A percentile compares a stretch with the other conserved stretches of the same genome.
These are phyloP conservation scores for Cephus spinipes DNA, from an alignment of 2,888 invertebrate species.

Conservation along the genomic window DNA sequence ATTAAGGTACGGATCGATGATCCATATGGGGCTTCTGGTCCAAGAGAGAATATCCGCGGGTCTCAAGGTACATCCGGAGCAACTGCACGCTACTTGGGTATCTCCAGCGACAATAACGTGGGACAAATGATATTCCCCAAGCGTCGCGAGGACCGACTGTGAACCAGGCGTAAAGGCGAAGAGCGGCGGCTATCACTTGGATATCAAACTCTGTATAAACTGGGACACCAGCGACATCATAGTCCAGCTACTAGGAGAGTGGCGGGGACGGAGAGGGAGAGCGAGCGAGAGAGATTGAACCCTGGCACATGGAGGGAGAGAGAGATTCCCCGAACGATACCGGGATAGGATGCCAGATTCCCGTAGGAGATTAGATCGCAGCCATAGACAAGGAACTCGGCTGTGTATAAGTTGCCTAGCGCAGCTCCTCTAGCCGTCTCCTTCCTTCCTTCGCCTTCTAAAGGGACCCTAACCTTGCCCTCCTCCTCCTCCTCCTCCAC, in stretches of 20 bases:
- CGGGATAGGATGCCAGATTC: conserved; percentile 64
- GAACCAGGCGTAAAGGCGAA: conserved; percentile 4
- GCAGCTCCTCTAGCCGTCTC: conserved; percentile 10
- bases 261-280: conserved; percentile 28
- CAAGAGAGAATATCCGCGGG: not conserved
- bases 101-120: not conserved
- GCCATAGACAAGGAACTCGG: conserved; percentile 52
- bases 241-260: conserved; percentile 8
- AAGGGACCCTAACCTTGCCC: not conserved
- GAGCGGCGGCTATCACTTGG: conserved; percentile 46
- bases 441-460: conserved; percentile 29
- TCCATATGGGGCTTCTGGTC: not conserved
- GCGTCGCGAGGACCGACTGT: conserved; percentile 3
- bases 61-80: not conserved
- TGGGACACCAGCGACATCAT: conserved; percentile 46
- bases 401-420: conserved; percentile 39
- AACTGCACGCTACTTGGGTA: not conserved
- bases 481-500: not conserved
- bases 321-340: conserved; percentile 58
- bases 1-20: too few species aligned
- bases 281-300: not conserved
- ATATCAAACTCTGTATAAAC: conserved; percentile 63
- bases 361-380: conserved; percentile 60
- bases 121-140: conserved; percentile 19
- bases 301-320: conserved; percentile 22